phyloP scores from a whole-genome alignment of 2,888 invertebrate genomes.

The Calliopum simillimum region DNA sequence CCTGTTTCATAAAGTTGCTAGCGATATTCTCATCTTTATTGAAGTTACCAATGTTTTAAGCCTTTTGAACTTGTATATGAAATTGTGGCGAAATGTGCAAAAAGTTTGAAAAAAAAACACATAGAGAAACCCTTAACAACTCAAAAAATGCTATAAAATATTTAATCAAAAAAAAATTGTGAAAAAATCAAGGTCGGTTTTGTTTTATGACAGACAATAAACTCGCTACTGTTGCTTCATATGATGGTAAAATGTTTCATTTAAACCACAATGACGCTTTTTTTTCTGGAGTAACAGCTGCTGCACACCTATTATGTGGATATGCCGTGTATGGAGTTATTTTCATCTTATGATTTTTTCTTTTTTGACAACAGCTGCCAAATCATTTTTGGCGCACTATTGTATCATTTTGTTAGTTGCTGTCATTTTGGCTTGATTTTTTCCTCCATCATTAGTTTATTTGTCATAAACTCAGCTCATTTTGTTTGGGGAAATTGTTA shows the following conservation, averaged over 20 bases:
- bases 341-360: no score
- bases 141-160: background rate
- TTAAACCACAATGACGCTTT: no score
- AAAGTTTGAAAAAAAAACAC: background rate
- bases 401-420: background rate
- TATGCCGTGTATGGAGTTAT: no score
- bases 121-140: background rate
- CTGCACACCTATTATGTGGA: no score
- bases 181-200: background rate
- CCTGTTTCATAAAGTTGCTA: background rate
- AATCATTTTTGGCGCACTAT: background rate
- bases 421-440: background rate
- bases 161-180: slow-evolving; percentile 1
- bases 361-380: slow-evolving; percentile 8
- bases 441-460: slow-evolving; percentile 7
- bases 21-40: no score
- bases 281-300: no score
- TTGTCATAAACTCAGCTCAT: slow-evolving; percentile 14
- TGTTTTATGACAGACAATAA: slow-evolving; percentile 7
- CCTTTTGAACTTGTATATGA: background rate
- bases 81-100: background rate
- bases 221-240: background rate
- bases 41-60: background rate
- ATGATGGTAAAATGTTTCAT: slow-evolving; percentile 11
- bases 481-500: slow-evolving; percentile 1